Evolutionary conservation across 2,113 vertebrate genomes (phyloP), one percentile per base, ranked within the genome.

Genomic region (Phainopepla nitens): DNA sequence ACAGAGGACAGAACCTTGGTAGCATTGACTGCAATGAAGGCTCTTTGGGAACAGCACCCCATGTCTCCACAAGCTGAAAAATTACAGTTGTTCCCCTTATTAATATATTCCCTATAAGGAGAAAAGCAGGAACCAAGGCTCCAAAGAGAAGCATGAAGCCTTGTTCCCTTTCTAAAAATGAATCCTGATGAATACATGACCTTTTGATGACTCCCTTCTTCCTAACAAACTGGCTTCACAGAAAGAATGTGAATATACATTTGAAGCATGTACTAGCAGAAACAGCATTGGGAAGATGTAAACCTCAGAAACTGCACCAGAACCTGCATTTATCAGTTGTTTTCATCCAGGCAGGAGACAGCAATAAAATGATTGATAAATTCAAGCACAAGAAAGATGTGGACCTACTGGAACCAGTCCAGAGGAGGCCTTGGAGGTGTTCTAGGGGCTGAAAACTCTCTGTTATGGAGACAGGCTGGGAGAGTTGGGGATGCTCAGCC

Each of bases 141-240:
- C 94, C 50, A 70, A 78, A 57, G 80, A 94, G 80, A 83, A 8
- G 39, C 69, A 84, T 15, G 66, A 24, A 95, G 83, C 31, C 82
- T 82, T 2, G 22, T 69, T 92, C 80, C 45, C 73, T 89, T 89
- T 83, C 94, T 92, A 87, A 90, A 94, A 93, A 90, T 81, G 82
- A 94, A 87, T 58, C 82, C 79, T 88, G 89, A 66, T 92, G 91
- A 92, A 94, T 77, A 73, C 2, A 39, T 35, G 89, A 80, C 91
- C 91, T 92, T 82, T 49, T 90, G 22, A 4, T 94, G 94, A 87
- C 93, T 96, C 91, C 51, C 68, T 90, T 87, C 79, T 71, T 68
- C 36, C 64, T 73, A 91, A 89, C 39, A 82, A 84, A 56, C 45
- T 11, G 23, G 23, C 71, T 92, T 88, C 65, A 65, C 68, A 92